These are phyloP conservation scores for Macrotus californicus DNA, from an alignment of 2,113 vertebrate genomes.

Conservation along the genomic window DNA sequence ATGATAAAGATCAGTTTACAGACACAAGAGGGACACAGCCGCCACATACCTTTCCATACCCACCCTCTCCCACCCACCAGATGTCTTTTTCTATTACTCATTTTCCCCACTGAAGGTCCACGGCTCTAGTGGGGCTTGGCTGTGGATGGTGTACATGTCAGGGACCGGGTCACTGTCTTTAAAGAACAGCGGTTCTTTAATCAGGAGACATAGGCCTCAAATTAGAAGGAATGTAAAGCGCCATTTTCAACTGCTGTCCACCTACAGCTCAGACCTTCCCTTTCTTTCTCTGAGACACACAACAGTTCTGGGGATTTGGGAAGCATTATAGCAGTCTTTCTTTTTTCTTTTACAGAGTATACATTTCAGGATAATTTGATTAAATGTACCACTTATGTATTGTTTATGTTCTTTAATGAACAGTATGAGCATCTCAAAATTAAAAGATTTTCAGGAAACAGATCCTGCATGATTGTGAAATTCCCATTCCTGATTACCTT, in stretches of 20 bases:
- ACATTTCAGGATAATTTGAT: neutral
- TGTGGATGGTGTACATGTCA: neutral
- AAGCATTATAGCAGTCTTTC: neutral
- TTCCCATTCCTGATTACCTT: neutral
- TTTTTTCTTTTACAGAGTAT: neutral
- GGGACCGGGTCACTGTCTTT: neutral
- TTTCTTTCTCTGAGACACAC: neutral
- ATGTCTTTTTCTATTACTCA: neutral
- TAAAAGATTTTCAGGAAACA: neutral
- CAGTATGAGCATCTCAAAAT: neutral
- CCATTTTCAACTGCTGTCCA: neutral
- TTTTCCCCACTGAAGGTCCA: neutral
- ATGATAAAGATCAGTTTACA: neutral
- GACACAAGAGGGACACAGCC: neutral
- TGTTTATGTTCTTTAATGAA: conserved; percentile 7
- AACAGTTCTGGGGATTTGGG: neutral
- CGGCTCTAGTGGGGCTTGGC: neutral
- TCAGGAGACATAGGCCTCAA: neutral
- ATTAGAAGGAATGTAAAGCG: neutral
- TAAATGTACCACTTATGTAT: neutral
- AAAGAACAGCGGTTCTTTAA: neutral
- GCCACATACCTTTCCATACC: neutral
- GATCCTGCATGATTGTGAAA: neutral
- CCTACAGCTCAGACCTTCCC: neutral
- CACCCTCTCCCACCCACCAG: neutral